phyloP scores from a whole-genome alignment of 64 coral and sea anemone genomes.

The Orbicella faveolata region DNA sequence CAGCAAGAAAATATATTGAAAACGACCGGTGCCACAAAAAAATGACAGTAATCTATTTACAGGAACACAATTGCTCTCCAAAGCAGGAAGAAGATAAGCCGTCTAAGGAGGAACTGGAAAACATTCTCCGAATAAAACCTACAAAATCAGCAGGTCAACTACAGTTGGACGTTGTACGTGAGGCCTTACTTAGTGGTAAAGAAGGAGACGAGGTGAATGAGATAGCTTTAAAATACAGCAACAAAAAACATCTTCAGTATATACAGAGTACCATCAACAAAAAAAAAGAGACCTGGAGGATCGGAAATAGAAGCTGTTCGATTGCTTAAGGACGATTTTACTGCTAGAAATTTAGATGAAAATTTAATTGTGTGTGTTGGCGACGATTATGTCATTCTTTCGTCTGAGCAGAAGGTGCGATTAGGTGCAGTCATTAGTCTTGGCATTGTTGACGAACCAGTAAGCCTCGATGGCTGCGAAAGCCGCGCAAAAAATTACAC shows the following conservation, averaged over 20 bases:
- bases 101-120: too few relatives aligned
- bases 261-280: too few relatives aligned
- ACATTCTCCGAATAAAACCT: too few relatives aligned
- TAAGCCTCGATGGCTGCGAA: conserved; percentile 49
- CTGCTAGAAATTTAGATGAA: conserved; percentile 23
- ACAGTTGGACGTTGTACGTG: too few relatives aligned
- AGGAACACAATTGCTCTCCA: too few relatives aligned
- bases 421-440: conserved; percentile 49
- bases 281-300: too few relatives aligned
- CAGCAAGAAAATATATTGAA: too few relatives aligned
- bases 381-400: conserved; percentile 39
- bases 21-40: too few relatives aligned
- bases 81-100: too few relatives aligned
- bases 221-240: background rate
- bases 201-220: conserved; percentile 8
- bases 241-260: conserved; percentile 30
- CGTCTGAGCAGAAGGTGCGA: conserved; percentile 13
- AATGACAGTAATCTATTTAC: too few relatives aligned
- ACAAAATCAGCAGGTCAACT: too few relatives aligned
- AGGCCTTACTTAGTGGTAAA: background rate
- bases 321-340: background rate
- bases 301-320: too few relatives aligned
- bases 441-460: conserved; percentile 44
- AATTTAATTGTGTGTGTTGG: conserved; percentile 42
- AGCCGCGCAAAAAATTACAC: conserved; percentile 37